Base-by-base conservation (phyloP, 2,113 vertebrate species). In the Excalfactoria chinensis region DNA sequence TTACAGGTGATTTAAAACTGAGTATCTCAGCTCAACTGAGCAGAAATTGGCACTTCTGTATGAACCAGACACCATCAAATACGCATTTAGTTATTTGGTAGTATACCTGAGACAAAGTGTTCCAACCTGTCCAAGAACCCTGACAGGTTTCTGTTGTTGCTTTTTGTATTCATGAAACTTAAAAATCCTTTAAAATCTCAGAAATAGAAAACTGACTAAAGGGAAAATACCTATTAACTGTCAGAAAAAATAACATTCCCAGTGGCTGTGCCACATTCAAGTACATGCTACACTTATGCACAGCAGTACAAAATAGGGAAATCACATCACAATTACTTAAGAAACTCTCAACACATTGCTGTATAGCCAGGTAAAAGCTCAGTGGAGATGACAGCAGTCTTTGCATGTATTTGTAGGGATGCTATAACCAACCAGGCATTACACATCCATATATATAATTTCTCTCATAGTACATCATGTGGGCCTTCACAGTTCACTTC, bases 21-120 rank as follows among this genome's bases (percentile, higher is more conserved):
- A 20, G 69, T 7, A 75, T 1, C 17, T 11, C 51, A 59, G 22
- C 26, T 48, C 5, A 4, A 21, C 67, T 25, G 35, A 74, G 40
- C 0, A 0, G 78, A 78, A 93, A 69, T 40, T 63, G 67, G 15
- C 73, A n/a, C 7, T 77, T 80, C 14, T 8, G 4, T 26, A 18
- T 58, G 87, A 53, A 53, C 26, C 51, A 53, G 51, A 53, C 28
- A 53, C 34, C 26, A 15, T 6, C 9, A 72, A 81, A 30, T 43
- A 46, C 2, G 13, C 0, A 0, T 11, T 9, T 51, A 80, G 71
- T 32, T 46, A 74, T n/a, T 59, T 14, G 1, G 11, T 25, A 26
- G 53, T 73, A 64, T 43, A 23, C 37, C 35, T 6, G 4, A 77
- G 16, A 48, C 21, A 76, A 91, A 63, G 13, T 14, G 4, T 22